These are phyloP conservation scores for Triplophysa dalaica DNA, from an alignment of 2,113 vertebrate species.

Conservation along the genomic window DNA sequence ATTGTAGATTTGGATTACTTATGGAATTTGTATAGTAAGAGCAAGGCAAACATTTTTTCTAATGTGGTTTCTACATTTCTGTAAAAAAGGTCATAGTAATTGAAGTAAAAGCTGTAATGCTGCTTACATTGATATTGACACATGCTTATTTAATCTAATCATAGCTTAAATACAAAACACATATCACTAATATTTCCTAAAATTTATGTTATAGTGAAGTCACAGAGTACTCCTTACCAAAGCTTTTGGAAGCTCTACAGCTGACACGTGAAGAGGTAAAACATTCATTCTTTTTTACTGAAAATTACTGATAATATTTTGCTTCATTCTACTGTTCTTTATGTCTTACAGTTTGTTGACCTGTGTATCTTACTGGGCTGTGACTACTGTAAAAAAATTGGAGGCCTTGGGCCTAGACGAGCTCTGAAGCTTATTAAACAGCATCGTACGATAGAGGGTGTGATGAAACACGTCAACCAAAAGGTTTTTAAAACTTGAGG, in stretches of 20 bases:
- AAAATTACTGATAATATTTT: neutral
- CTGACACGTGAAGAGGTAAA: slow-evolving; percentile 74
- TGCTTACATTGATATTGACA: too few species aligned
- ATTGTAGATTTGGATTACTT: neutral
- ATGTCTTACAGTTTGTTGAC: slow-evolving; percentile 76
- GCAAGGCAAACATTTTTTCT: too few species aligned
- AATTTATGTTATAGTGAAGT: slow-evolving; percentile 64
- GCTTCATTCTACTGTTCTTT: neutral
- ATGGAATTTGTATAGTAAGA: too few species aligned
- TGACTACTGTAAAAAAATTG: slow-evolving; percentile 80
- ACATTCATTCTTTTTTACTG: neutral
- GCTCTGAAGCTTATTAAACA: slow-evolving; percentile 76
- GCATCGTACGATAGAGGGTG: slow-evolving; percentile 74
- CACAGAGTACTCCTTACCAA: slow-evolving; percentile 74
- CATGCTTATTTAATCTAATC: too few species aligned
- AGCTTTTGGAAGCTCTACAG: slow-evolving; percentile 68
- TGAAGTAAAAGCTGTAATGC: too few species aligned
- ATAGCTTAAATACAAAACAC: too few species aligned
- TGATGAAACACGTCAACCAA: slow-evolving; percentile 69
- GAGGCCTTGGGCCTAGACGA: slow-evolving; percentile 72
- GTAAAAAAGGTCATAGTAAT: too few species aligned
- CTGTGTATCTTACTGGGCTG: slow-evolving; percentile 83
- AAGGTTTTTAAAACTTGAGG: slow-evolving; percentile 62
- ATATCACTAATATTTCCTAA: too few species aligned
- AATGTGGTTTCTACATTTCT: too few species aligned